Evolutionary conservation across 1,140 invertebrate species (phyloP), one percentile per base, ranked within the genome.

Genomic region (Neodiprion virginianus): DNA sequence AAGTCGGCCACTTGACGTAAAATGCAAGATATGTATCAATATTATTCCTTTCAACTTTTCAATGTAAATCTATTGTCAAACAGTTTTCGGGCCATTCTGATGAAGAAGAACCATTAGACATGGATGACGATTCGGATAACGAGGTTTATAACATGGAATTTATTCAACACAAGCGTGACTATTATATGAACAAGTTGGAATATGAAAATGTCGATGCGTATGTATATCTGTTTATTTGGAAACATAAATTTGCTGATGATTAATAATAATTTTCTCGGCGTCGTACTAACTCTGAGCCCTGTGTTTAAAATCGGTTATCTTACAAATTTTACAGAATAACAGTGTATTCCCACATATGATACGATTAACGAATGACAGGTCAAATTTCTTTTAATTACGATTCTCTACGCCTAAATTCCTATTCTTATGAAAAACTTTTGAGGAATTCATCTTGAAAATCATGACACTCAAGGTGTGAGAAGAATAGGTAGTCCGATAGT

Each of bases 181-280:
- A 98, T 89, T 99, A 99, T 84, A 94, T 94, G 86, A 95, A 93
- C 73, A 99, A 99, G 86, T 88, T 98, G 82, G 93, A 96, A 75
- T 94, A 94, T 84, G 89, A 90, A 67, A 91, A 93, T 83, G 93
- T 96, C 50, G 93, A 91, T 50, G 88, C 88, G 92, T 93, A 89
- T 90, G 90, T 91, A 75, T 47, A 50, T 53, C n/a, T 28, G 48
- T 47, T 76, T 76, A 74, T 21, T 65, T 17, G n/a, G n/a, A 61
- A 40, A 40, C 5, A 40, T 5, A 40, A 40, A 40, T 40, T 40
- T 40, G 28, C 28, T 40, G 28, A 5, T 40, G 28, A 40, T 40
- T 40, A 9, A 66, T 12, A 70, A 28, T 50, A 17, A 72, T 69
- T 71, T 71, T 48, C 72, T 74, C 65, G 8, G 50, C 61, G 70